These are phyloP conservation scores for Iphiclides podalirius DNA, from an alignment of 2,888 invertebrate genomes.

Conservation along the genomic window DNA sequence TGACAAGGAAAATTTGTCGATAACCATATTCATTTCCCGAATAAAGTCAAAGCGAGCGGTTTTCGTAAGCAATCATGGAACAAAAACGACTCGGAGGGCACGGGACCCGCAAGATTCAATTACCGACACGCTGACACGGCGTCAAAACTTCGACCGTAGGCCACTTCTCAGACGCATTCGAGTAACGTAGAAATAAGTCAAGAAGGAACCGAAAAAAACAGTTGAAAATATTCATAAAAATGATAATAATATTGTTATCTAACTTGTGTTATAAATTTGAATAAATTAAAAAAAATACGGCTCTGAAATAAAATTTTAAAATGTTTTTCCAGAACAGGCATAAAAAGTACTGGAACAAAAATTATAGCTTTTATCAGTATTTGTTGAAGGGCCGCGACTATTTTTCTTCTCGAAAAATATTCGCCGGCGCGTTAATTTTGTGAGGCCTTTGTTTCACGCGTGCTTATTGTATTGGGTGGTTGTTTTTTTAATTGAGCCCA, in stretches of 20 bases:
- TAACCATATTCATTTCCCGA: constrained; percentile 29
- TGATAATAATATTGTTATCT: not conserved
- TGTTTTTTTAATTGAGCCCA: constrained; percentile 28
- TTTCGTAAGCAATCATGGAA: constrained; percentile 43
- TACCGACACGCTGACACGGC: constrained; percentile 54
- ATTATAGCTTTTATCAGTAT: constrained; percentile 19
- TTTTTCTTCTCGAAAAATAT: constrained; percentile 18
- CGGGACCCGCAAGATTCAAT: constrained; percentile 61
- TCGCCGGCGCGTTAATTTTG: constrained; percentile 25
- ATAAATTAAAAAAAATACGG: constrained; percentile 15
- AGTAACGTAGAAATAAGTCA: constrained; percentile 5
- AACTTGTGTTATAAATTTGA: constrained; percentile 7
- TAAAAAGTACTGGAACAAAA: constrained; percentile 15
- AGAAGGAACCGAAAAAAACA: not conserved
- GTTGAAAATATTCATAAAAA: not conserved
- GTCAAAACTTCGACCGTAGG: constrained; percentile 52
- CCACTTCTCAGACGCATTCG: constrained; percentile 25
- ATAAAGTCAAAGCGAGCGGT: constrained; percentile 34
- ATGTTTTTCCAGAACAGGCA: constrained; percentile 7
- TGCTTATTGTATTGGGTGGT: constrained; percentile 25
- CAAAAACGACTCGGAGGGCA: constrained; percentile 31
- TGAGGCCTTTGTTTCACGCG: constrained; percentile 27
- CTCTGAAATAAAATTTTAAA: constrained; percentile 18
- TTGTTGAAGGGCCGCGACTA: constrained; percentile 6
- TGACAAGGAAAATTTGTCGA: constrained; percentile 28